phyloP scores from a whole-genome alignment of 2,113 vertebrate genomes.

The Gymnarchus niloticus region DNA sequence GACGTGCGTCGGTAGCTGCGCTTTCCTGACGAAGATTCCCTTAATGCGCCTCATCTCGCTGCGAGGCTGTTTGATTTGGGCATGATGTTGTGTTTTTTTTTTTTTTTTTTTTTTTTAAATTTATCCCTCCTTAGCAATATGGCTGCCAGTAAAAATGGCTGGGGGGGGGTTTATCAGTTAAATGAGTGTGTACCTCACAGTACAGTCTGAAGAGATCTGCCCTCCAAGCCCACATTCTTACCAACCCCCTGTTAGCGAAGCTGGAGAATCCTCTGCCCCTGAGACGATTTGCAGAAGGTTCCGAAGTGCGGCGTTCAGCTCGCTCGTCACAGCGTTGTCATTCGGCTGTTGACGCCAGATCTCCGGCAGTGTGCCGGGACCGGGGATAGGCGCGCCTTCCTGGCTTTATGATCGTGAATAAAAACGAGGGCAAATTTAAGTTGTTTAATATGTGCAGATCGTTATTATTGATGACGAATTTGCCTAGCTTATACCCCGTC shows the following conservation, averaged over 20 bases:
- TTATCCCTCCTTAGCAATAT: background rate
- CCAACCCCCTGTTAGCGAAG: background rate
- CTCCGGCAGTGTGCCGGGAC: background rate
- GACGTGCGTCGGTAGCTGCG: background rate
- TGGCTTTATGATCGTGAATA: background rate
- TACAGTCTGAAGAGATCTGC: background rate
- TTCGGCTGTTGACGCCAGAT: background rate
- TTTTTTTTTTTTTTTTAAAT: background rate
- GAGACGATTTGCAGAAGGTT: background rate
- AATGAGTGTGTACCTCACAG: background rate
- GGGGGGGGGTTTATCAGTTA: background rate
- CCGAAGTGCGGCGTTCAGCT: background rate
- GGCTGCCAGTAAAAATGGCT: background rate
- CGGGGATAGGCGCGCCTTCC: background rate
- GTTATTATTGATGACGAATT: conserved; percentile 53
- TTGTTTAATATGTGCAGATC: conserved; percentile 14
- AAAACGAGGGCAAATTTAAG: conserved; percentile 9
- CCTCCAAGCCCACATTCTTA: background rate
- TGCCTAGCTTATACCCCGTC: conserved; percentile 49
- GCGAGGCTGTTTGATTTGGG: background rate
- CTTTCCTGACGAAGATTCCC: background rate
- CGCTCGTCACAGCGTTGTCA: background rate
- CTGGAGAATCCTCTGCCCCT: background rate
- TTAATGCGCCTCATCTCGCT: background rate
- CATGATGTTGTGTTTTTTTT: background rate